These are phyloP conservation scores for Protodeltote pygarga DNA, from an alignment of 2,888 invertebrate species.

Conservation along the genomic window DNA sequence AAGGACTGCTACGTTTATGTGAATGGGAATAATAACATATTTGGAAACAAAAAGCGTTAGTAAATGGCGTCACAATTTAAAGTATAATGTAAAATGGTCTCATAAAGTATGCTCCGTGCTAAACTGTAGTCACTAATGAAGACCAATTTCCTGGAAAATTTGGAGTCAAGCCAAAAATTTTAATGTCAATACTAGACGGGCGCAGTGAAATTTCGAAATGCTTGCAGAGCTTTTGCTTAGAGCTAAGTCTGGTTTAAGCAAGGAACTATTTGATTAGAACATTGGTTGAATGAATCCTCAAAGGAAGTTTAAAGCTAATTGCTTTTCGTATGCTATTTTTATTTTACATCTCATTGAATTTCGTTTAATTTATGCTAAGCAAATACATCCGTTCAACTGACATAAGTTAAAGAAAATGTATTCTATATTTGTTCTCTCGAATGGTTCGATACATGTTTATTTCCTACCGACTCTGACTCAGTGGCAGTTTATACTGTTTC, in stretches of 20 bases:
- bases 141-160: conserved; percentile 35
- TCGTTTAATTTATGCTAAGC: conserved; percentile 8
- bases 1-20: too few relatives aligned
- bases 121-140: conserved; percentile 41
- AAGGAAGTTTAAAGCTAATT: not conserved
- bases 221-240: conserved; percentile 6
- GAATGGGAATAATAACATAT: conserved; percentile 32
- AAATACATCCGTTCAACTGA: conserved; percentile 9
- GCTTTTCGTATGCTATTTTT: not conserved
- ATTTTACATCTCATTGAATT: not conserved
- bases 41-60: conserved; percentile 12
- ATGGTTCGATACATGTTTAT: conserved; percentile 43
- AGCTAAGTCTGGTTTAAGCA: too few relatives aligned
- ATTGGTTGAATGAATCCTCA: too few relatives aligned
- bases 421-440: conserved; percentile 32
- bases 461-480: conserved; percentile 29
- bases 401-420: conserved; percentile 40
- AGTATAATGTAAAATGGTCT: conserved; percentile 20
- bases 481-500: conserved; percentile 42
- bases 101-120: conserved; percentile 17
- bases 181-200: conserved; percentile 28
- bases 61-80: conserved; percentile 19
- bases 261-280: too few relatives aligned
- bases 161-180: conserved; percentile 44
- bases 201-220: conserved; percentile 26